These are phyloP conservation scores for Motacilla alba DNA, from an alignment of 2,113 vertebrate species.

Conservation along the genomic window DNA sequence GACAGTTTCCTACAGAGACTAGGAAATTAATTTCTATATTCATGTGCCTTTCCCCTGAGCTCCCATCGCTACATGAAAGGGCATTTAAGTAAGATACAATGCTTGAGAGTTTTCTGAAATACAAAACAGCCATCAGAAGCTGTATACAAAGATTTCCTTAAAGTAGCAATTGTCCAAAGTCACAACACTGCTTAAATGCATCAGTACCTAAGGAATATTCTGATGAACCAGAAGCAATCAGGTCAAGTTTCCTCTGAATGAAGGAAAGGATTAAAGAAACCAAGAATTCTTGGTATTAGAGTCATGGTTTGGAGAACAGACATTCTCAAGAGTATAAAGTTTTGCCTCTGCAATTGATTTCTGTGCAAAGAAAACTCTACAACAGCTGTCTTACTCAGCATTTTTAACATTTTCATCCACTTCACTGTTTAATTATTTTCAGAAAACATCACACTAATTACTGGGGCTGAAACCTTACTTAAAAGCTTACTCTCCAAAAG, in stretches of 20 bases:
- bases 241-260: neutral
- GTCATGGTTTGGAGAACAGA: neutral
- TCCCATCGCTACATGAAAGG: neutral
- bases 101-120: neutral
- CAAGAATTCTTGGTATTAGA: neutral
- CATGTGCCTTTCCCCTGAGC: neutral
- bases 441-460: neutral
- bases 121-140: neutral
- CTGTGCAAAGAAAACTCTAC: neutral
- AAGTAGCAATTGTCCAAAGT: neutral
- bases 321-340: neutral
- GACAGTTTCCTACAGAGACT: neutral
- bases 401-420: neutral
- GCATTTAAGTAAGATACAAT: neutral
- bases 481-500: neutral
- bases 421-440: neutral
- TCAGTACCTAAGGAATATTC: neutral
- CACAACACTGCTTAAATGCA: neutral
- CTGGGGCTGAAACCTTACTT: neutral
- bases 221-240: neutral
- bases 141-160: neutral
- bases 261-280: neutral
- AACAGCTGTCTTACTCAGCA: neutral
- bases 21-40: neutral
- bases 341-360: neutral